These are phyloP conservation scores for Philypnodon macrostomus DNA, from an alignment of 2,797 vertebrate genomes.

Conservation along the genomic window DNA sequence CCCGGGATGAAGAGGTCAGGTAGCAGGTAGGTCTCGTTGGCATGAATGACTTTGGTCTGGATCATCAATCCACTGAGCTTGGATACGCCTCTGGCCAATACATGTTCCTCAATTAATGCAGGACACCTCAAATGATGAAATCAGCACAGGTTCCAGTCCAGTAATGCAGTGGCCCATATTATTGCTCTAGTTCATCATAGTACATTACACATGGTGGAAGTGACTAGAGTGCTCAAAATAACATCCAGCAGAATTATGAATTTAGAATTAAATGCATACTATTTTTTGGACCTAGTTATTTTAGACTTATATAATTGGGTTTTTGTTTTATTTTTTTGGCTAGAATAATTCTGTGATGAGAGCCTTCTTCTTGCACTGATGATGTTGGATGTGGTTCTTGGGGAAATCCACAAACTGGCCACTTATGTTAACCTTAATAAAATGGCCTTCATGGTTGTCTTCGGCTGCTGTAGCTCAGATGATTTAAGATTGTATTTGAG, in stretches of 20 bases:
- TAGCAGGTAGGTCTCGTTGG: conserved; percentile 37
- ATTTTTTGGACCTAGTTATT: not conserved
- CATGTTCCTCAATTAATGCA: conserved; percentile 39
- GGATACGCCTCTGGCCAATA: conserved; percentile 23
- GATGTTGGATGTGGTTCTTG: too few species aligned
- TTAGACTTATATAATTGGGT: not conserved
- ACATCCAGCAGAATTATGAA: not conserved
- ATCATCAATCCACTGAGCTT: conserved; percentile 27
- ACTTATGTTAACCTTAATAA: too few species aligned
- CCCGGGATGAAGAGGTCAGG: conserved; percentile 48
- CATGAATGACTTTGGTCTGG: conserved; percentile 35
- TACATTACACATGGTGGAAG: conserved; percentile 14
- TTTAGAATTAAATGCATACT: not conserved
- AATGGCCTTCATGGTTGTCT: too few species aligned
- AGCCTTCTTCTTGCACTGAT: too few species aligned
- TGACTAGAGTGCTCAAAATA: conserved; percentile 8
- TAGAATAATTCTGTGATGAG: too few species aligned
- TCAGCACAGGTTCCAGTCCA: conserved; percentile 21
- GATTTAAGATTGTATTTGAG: too few species aligned
- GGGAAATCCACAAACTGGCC: too few species aligned
- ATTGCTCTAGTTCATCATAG: conserved; percentile 22
- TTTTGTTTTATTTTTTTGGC: not conserved
- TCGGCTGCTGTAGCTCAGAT: too few species aligned
- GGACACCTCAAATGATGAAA: conserved; percentile 35
- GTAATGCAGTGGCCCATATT: conserved; percentile 19